Percentiles rank a stretch among this genome's conserved stretches.
phyloP scores from a whole-genome alignment of 2,888 invertebrate species.

The Microctonus aethiopoides region DNA sequence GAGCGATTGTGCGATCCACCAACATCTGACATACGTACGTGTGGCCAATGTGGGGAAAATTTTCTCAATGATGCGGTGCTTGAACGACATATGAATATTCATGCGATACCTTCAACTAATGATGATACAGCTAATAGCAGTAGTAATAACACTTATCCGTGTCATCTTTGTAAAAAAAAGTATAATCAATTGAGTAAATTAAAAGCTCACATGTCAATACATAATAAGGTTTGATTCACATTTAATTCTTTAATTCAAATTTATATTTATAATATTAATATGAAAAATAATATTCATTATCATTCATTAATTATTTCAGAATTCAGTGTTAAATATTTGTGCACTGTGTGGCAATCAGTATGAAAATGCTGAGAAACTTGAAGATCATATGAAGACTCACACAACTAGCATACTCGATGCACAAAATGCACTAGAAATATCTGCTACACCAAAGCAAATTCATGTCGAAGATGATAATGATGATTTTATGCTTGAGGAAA shows the following conservation, averaged over 20 bases:
- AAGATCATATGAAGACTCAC: constrained; percentile 57
- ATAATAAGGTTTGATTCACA: constrained; percentile 54
- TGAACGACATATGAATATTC: constrained; percentile 47
- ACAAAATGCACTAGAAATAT: constrained; percentile 40
- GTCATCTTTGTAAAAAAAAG: constrained; percentile 61
- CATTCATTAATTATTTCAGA: constrained; percentile 33
- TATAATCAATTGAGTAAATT: constrained; percentile 58
- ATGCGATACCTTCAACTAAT: constrained; percentile 36
- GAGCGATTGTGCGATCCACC: constrained; percentile 47
- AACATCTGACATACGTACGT: constrained; percentile 43
- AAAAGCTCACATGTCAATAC: constrained; percentile 56
- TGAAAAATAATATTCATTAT: background rate
- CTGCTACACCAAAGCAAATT: constrained; percentile 24
- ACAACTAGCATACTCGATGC: constrained; percentile 48
- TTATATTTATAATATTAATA: constrained; percentile 3
- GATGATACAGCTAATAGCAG: constrained; percentile 33
- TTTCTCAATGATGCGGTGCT: constrained; percentile 50
- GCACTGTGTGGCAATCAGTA: constrained; percentile 48
- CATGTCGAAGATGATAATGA: constrained; percentile 49
- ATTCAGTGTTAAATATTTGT: constrained; percentile 44
- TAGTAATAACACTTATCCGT: constrained; percentile 45
- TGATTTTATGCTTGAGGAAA: constrained; percentile 60
- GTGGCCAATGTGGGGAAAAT: constrained; percentile 51
- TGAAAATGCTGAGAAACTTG: constrained; percentile 45
- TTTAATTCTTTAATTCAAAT: background rate